These are phyloP conservation scores for Chrysopilus asiliformis DNA, from an alignment of 2,888 invertebrate species.

Conservation along the genomic window DNA sequence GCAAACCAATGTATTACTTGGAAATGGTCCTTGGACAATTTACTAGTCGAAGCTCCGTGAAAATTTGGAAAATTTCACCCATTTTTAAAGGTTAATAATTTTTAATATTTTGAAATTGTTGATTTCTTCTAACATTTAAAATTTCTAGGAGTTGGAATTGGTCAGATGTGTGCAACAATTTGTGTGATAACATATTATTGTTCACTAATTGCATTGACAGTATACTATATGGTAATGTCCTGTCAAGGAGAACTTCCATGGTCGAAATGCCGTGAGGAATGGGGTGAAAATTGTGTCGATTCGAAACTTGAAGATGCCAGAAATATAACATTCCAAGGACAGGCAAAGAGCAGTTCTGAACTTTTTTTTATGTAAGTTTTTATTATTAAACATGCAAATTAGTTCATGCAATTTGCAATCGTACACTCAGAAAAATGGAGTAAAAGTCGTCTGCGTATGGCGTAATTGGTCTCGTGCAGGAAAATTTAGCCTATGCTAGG, in stretches of 20 bases:
- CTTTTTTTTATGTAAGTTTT: constrained; percentile 42
- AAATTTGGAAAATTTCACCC: constrained; percentile 51
- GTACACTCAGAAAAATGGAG: too few species aligned
- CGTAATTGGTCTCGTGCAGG: too few species aligned
- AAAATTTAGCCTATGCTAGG: too few species aligned
- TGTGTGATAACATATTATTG: constrained; percentile 65
- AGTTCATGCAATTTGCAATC: too few species aligned
- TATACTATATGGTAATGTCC: constrained; percentile 60
- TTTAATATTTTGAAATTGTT: not conserved
- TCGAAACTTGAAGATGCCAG: constrained; percentile 11
- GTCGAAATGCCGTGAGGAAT: constrained; percentile 44
- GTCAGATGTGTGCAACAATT: constrained; percentile 46
- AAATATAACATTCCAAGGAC: constrained; percentile 1
- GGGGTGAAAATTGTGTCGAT: constrained; percentile 27
- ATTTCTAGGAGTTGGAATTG: constrained; percentile 49
- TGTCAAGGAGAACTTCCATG: constrained; percentile 58
- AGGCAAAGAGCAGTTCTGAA: constrained; percentile 42
- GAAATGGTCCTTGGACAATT: constrained; percentile 78
- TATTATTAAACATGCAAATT: not conserved
- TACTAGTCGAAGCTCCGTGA: constrained; percentile 62
- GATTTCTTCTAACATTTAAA: not conserved
- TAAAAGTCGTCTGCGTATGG: too few species aligned
- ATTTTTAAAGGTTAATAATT: constrained; percentile 56
- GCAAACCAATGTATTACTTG: constrained; percentile 71
- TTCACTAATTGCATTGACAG: constrained; percentile 55